Evolutionary conservation across 2,113 vertebrate genomes (phyloP).

Genomic region (Cettia cetti): DNA sequence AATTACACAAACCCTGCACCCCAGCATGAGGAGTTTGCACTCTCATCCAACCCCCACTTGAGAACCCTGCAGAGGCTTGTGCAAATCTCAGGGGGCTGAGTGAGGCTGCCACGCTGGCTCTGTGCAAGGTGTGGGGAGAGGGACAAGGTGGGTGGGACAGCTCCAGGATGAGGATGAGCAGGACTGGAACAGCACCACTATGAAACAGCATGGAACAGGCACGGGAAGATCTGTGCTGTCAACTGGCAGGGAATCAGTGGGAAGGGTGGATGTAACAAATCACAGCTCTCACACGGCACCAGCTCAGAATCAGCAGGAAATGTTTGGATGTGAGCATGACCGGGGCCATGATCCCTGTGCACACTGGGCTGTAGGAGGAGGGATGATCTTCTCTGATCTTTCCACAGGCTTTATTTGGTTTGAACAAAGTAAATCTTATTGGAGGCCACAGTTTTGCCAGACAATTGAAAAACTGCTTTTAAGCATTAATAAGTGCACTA

Average conservation of each 20-base stretch:
- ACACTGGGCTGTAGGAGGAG: background rate
- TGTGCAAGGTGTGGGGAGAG: background rate
- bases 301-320: background rate
- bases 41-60: accelerated
- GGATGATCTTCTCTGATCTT: background rate
- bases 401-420: background rate
- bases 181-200: background rate
- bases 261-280: background rate
- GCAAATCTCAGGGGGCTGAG: background rate
- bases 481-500: background rate
- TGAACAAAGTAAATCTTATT: background rate
- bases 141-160: too few relatives aligned
- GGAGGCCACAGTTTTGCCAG: background rate
- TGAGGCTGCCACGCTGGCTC: background rate
- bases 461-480: background rate
- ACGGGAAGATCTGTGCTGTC: background rate
- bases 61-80: background rate
- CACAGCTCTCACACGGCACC: background rate
- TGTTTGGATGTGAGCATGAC: accelerated
- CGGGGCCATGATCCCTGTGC: background rate
- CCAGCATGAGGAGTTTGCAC: background rate
- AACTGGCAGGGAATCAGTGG: background rate
- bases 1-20: background rate
- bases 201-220: accelerated
- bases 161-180: background rate